Percentiles rank a stretch among this genome's conserved stretches.
phyloP scores from a whole-genome alignment of 2,797 vertebrate species.

The Danio albolineatus region DNA sequence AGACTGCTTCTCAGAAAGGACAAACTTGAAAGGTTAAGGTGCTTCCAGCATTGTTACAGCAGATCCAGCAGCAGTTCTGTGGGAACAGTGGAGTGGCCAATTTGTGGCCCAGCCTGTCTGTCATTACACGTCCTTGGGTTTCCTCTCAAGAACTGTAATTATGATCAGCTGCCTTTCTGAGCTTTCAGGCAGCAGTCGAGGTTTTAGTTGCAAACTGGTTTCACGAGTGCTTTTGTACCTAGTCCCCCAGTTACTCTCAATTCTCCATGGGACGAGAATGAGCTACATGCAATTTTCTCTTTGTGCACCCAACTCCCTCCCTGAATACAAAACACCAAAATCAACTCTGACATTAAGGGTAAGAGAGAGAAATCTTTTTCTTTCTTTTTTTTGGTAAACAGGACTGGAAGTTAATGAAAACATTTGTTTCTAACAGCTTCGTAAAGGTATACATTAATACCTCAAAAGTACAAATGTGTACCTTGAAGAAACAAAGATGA shows the following conservation, averaged over 20 bases:
- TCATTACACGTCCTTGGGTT: slow-evolving; percentile 29
- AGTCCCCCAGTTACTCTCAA: background rate
- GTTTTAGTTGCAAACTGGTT: slow-evolving; percentile 16
- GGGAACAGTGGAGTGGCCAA: slow-evolving; percentile 6
- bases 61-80: slow-evolving; percentile 4
- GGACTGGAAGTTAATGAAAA: slow-evolving; percentile 29
- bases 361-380: slow-evolving; percentile 38
- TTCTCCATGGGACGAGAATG: background rate
- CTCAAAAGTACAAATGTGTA: no score
- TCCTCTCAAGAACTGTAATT: slow-evolving; percentile 38
- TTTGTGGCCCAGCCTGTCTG: slow-evolving; percentile 18
- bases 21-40: background rate
- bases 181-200: slow-evolving; percentile 8
- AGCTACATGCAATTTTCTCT: slow-evolving; percentile 34
- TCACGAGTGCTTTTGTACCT: background rate
- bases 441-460: no score
- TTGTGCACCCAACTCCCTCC: slow-evolving; percentile 14
- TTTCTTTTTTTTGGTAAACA: slow-evolving; percentile 19
- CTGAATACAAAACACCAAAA: slow-evolving; percentile 40
- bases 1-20: background rate
- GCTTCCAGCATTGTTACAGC: background rate
- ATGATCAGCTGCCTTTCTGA: slow-evolving; percentile 22
- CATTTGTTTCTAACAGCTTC: no score
- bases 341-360: slow-evolving; percentile 24
- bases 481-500: no score